phyloP scores from a whole-genome alignment of 2,797 vertebrate genomes.

The Hydrocynus forskahlii region DNA sequence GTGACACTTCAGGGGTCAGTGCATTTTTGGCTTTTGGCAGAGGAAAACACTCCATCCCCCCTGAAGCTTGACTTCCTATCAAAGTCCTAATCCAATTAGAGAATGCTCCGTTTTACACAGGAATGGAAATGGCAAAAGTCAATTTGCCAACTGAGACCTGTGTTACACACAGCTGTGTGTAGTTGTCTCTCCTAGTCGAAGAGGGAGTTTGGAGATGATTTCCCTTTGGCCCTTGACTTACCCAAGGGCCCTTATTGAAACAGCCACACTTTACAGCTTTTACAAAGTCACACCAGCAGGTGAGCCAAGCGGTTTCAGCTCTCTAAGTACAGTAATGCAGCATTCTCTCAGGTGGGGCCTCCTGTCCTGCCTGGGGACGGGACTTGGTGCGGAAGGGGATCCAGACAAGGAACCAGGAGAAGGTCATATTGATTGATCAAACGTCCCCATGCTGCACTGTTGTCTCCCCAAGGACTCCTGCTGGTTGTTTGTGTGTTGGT shows the following conservation, averaged over 20 bases:
- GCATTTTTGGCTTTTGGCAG: conserved; percentile 62
- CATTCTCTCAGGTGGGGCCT: conserved; percentile 61
- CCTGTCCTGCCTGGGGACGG: conserved; percentile 49
- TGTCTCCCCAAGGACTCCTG: conserved; percentile 49
- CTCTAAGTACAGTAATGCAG: conserved; percentile 57
- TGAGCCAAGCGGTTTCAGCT: conserved; percentile 62
- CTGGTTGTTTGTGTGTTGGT: conserved; percentile 66
- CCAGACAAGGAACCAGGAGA: conserved; percentile 55
- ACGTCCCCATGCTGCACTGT: conserved; percentile 64
- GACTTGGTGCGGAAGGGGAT: conserved; percentile 48
- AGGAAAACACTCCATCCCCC: conserved; percentile 66
- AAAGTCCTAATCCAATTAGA: conserved; percentile 76
- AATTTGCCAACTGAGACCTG: conserved; percentile 64
- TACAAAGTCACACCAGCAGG: conserved; percentile 66
- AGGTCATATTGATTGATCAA: conserved; percentile 78
- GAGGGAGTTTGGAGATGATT: conserved; percentile 50
- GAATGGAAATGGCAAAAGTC: conserved; percentile 73
- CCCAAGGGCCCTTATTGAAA: conserved; percentile 28
- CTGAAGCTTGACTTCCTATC: conserved; percentile 78
- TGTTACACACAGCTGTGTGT: conserved; percentile 70
- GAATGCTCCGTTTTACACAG: conserved; percentile 60
- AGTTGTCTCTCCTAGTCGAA: conserved; percentile 55
- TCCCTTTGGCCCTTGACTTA: conserved; percentile 35
- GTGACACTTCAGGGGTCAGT: conserved; percentile 63
- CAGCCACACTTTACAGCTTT: conserved; percentile 55